Evolutionary conservation across 2,797 vertebrate genomes (phyloP), one percentile per base, ranked within the genome.

Genomic region (Carapus acus): DNA sequence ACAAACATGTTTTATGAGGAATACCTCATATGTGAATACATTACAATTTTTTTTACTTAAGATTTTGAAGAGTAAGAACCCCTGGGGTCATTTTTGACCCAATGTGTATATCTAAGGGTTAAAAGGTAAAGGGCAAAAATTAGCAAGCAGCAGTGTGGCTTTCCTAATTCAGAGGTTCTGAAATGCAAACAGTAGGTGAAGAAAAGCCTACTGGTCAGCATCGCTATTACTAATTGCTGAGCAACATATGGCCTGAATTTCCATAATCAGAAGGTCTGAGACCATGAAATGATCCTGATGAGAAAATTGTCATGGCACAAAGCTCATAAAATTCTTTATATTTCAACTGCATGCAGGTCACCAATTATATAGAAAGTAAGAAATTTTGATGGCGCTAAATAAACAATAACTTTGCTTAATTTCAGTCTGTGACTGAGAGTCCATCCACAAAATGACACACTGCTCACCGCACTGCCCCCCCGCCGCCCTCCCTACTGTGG

Each of bases 381-480:
- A n/a, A n/a, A n/a, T n/a, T n/a, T n/a, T n/a, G n/a, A n/a, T n/a
- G n/a, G n/a, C n/a, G n/a, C 74, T 75, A 74, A 75, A 67, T 62
- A 73, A 74, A 77, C 58, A 75, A 70, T 70, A 75, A 65, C 55
- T 76, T 82, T 78, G 75, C 81, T 83, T 82, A 84, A 81, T 74
- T 71, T 50, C 52, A 80, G 79, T 74, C 55, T 58, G 62, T 72
- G 73, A 80, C 76, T 81, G 75, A 73, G 73, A 22, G 65, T 54
- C 55, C 64, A 69, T 73, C 73, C 52, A 45, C 42, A 44, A 42
- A 19, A 80, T 79, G 77, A 17, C 79, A n/a, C n/a, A n/a, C n/a
- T n/a, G n/a, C n/a, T n/a, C n/a, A n/a, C n/a, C n/a, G n/a, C n/a
- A n/a, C n/a, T n/a, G n/a, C n/a, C n/a, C n/a, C n/a, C n/a, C n/a